A percentile compares a stretch with the other conserved stretches of the same genome.
Evolutionary conservation across 2,797 vertebrate genomes (phyloP).

Genomic region (Periparus ater): DNA sequence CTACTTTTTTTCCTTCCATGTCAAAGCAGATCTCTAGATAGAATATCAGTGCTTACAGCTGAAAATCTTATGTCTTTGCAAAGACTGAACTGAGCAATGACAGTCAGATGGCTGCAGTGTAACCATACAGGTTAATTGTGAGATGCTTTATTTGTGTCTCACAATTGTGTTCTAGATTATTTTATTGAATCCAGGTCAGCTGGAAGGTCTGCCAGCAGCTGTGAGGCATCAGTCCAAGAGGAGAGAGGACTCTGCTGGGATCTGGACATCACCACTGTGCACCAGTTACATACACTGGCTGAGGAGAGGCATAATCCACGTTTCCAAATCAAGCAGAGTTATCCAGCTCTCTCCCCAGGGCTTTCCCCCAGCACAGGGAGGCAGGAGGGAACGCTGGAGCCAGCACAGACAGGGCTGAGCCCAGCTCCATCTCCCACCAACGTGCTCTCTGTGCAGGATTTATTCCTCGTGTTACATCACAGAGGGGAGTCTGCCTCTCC

Average conservation of each 20-base stretch:
- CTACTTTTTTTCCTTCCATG: neutral
- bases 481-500: neutral
- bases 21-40: neutral
- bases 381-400: fast-evolving
- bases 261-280: fast-evolving
- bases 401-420: neutral
- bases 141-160: neutral
- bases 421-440: neutral
- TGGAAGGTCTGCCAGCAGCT: neutral
- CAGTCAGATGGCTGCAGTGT: neutral
- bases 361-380: neutral
- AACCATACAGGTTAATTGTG: fast-evolving
- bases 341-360: neutral
- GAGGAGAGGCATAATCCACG: neutral
- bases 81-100: neutral
- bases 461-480: fast-evolving
- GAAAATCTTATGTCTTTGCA: neutral
- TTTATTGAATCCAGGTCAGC: neutral
- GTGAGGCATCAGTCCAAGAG: neutral
- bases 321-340: neutral
- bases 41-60: neutral
- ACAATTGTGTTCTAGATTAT: neutral
- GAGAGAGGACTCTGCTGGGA: neutral
- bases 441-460: too few species aligned
- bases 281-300: neutral